Percentiles rank a stretch among this genome's conserved stretches.
Evolutionary conservation across 2,888 invertebrate genomes (phyloP).

Genomic region (Dynastes maya): DNA sequence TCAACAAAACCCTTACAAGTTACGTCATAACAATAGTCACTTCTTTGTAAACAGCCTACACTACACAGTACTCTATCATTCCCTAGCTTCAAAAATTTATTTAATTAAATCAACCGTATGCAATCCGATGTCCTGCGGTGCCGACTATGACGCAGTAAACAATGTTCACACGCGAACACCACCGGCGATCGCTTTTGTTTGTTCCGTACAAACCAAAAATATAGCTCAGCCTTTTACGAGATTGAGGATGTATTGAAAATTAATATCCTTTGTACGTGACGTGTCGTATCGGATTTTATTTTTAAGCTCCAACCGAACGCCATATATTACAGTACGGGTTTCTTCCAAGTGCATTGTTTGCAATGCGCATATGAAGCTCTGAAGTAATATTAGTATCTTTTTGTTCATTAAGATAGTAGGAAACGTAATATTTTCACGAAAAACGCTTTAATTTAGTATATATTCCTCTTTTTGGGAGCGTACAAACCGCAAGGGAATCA

Average conservation of each 20-base stretch:
- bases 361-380: background rate
- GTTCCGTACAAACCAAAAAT: conserved; percentile 6
- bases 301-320: background rate
- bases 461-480: background rate
- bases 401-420: background rate
- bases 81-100: background rate
- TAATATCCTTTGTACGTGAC: conserved; percentile 13
- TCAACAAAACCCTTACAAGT: too few relatives aligned
- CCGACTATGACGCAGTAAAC: background rate
- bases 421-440: background rate
- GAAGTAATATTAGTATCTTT: background rate
- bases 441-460: background rate
- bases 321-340: background rate
- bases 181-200: background rate
- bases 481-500: too few relatives aligned
- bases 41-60: too few relatives aligned
- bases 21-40: too few relatives aligned
- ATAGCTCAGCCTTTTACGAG: background rate
- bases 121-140: background rate
- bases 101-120: conserved; percentile 3
- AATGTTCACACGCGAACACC: background rate
- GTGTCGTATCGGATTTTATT: background rate
- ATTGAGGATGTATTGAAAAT: conserved; percentile 17
- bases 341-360: background rate
- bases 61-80: background rate